These are phyloP conservation scores for Glyptemys insculpta DNA, from an alignment of 2,797 vertebrate species.

Conservation along the genomic window DNA sequence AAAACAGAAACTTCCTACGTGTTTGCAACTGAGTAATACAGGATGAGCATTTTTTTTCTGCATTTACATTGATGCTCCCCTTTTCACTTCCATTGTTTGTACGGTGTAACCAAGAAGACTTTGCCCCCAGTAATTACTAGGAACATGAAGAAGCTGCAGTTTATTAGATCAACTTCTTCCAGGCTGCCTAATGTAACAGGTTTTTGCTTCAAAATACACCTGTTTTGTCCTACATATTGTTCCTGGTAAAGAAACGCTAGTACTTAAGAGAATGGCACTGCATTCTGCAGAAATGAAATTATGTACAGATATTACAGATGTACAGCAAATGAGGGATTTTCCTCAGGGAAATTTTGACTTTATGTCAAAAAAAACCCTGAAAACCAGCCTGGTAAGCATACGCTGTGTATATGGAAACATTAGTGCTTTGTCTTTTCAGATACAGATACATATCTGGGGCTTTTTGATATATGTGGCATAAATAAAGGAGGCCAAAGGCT, in stretches of 20 bases:
- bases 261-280: neutral
- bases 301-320: neutral
- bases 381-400: neutral
- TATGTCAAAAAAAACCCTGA: neutral
- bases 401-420: neutral
- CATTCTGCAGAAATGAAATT: neutral
- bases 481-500: neutral
- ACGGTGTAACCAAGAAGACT: neutral
- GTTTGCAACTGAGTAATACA: neutral
- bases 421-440: neutral
- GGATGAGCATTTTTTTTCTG: neutral
- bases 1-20: neutral
- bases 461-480: neutral
- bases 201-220: neutral
- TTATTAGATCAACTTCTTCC: neutral
- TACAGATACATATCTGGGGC: neutral
- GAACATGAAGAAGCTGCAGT: neutral
- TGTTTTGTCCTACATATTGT: neutral
- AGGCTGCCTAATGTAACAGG: neutral
- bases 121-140: neutral
- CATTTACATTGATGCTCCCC: neutral
- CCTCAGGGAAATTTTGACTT: neutral
- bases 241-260: neutral
- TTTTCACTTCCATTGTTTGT: neutral
- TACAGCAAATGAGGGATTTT: neutral